A percentile compares a stretch with the other conserved stretches of the same genome.
These are phyloP conservation scores for Pocillopora meandrina DNA, from an alignment of 92 coral and sea anemone genomes.

Conservation along the genomic window DNA sequence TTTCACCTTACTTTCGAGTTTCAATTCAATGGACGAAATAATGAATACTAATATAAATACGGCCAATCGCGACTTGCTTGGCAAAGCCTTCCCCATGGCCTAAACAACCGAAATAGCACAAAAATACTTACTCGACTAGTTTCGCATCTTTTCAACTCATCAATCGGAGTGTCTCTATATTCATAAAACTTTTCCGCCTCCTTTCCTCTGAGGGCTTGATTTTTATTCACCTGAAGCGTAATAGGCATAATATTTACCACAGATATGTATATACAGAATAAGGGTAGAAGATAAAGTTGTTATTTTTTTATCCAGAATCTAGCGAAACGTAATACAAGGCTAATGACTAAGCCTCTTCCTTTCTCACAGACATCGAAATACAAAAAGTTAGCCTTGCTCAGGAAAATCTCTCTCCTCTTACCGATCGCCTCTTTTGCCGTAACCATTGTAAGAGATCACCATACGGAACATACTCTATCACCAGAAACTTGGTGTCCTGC, in stretches of 20 bases:
- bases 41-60: too few relatives aligned
- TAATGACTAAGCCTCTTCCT: not conserved
- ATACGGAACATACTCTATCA: slow-evolving; percentile 17
- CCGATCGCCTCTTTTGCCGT: not conserved
- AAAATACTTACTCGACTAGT: not conserved
- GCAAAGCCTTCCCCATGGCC: too few relatives aligned
- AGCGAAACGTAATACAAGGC: too few relatives aligned
- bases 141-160: not conserved
- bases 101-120: too few relatives aligned
- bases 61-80: too few relatives aligned
- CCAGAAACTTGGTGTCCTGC: not conserved
- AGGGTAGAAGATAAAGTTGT: too few relatives aligned
- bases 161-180: not conserved
- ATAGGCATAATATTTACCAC: not conserved
- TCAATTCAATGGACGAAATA: too few relatives aligned
- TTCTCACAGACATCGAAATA: not conserved
- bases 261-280: too few relatives aligned
- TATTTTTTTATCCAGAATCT: too few relatives aligned
- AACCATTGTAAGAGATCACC: slow-evolving; percentile 14
- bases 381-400: not conserved
- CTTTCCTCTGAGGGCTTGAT: not conserved
- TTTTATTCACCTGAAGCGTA: not conserved
- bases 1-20: too few relatives aligned
- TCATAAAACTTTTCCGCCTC: not conserved
- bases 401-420: not conserved